Percentiles rank a stretch among this genome's conserved stretches.
phyloP scores from a whole-genome alignment of 2,888 invertebrate species.

The Sicus ferrugineus region DNA sequence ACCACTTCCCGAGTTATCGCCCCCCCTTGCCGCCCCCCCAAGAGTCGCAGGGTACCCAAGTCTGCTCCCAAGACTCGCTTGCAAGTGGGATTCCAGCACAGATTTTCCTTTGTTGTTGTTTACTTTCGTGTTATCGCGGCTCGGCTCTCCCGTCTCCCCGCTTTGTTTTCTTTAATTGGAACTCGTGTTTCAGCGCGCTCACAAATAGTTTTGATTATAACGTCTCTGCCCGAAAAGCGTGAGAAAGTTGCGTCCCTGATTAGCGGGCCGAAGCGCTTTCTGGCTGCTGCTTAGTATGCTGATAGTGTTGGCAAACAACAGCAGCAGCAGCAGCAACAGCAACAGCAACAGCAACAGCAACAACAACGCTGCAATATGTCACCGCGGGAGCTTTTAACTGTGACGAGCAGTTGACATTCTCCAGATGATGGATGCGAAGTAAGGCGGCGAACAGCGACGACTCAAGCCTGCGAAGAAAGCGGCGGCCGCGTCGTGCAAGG shows the following conservation, averaged over 20 bases:
- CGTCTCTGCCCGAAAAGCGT: slow-evolving; percentile 41
- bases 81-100: slow-evolving; percentile 18
- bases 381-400: no score
- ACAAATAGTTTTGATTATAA: slow-evolving; percentile 40
- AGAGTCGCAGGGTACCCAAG: slow-evolving; percentile 5
- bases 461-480: background rate
- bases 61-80: slow-evolving; percentile 1
- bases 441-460: no score
- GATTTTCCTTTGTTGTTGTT: slow-evolving; percentile 10
- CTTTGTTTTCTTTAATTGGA: slow-evolving; percentile 39
- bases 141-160: no score
- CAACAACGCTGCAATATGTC: background rate
- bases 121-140: slow-evolving; percentile 19
- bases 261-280: slow-evolving; percentile 15
- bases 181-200: slow-evolving; percentile 43
- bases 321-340: slow-evolving; percentile 3
- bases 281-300: slow-evolving; percentile 27
- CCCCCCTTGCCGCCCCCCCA: slow-evolving; percentile 4
- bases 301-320: slow-evolving; percentile 21
- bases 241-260: slow-evolving; percentile 47
- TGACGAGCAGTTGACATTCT: no score
- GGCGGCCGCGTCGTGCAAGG: background rate
- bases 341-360: background rate
- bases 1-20: slow-evolving; percentile 14
- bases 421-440: no score